Evolutionary conservation across 2,797 vertebrate genomes (phyloP), one percentile per base, ranked within the genome.

Genomic region (Crocidura indochinensis): DNA sequence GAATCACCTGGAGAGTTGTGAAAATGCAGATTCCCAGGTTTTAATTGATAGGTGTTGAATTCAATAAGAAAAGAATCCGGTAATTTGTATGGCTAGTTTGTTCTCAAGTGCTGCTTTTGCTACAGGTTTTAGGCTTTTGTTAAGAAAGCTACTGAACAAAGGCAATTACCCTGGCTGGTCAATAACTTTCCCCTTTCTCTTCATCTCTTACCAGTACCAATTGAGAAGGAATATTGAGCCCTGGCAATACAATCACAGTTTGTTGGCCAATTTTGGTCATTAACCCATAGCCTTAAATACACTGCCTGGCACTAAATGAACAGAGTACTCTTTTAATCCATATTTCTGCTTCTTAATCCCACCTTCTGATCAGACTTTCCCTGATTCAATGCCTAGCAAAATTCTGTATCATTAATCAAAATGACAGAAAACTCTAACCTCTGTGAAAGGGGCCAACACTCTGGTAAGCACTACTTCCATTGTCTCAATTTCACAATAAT

Each of bases 391-490:
- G 53, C 31, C 49, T 78, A 29, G 44, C 24, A 71, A 47, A 26
- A 60, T n/a, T 12, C 20, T 69, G 24, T 56, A 10, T 20, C 6
- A 68, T 14, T 89, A 26, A 82, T 87, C 75, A 80, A 20, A 74
- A 49, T 31, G 71, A 88, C 11, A 72, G 46, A 60, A 94, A 87
- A 90, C 56, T 27, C 72, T 60, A 73, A 51, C 22, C 11, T 64
- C 65, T 87, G 56, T 82, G 71, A 88, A 82, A 81, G 60, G 51
- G 51, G 11, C 60, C 77, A 62, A 38, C 17, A 60, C 69, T 62
- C 29, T 73, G 73, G 10, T 15, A 56, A 71, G 2, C 24, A 49
- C 51, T 86, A 12, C 26, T 89, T 83, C 53, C 65, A 47, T 38
- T 78, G 64, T 9, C n/a, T 92, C 65, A 22, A 27, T 46, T 49